phyloP scores from a whole-genome alignment of 2,113 vertebrate genomes.

The Psittacula cyanocephala region DNA sequence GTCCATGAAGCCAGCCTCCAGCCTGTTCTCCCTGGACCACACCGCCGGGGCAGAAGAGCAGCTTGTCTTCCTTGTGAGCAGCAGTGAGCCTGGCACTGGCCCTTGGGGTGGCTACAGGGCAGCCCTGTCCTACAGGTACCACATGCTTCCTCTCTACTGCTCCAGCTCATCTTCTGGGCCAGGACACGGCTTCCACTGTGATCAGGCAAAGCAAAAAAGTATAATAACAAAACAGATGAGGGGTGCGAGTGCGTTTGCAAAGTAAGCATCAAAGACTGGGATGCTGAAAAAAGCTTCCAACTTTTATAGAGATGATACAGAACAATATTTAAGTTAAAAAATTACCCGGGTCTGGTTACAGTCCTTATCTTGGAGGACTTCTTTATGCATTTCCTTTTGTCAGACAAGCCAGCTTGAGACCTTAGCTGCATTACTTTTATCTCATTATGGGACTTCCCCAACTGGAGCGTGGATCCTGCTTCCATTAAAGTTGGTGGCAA shows the following conservation, averaged over 20 bases:
- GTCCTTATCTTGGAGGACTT: not conserved
- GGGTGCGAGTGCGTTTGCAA: accelerated
- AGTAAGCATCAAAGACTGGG: not conserved
- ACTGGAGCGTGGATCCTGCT: not conserved
- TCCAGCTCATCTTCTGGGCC: not conserved
- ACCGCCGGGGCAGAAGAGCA: not conserved
- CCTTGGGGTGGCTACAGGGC: not conserved
- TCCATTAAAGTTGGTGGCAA: not conserved
- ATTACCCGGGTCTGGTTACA: not conserved
- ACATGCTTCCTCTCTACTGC: accelerated
- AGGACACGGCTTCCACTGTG: accelerated
- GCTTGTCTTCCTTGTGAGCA: not conserved
- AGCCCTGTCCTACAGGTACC: not conserved
- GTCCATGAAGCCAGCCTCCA: not conserved
- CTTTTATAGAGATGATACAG: not conserved
- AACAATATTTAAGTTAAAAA: not conserved
- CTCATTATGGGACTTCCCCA: not conserved
- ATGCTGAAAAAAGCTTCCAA: not conserved
- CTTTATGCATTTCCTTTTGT: not conserved
- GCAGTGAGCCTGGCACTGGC: not conserved
- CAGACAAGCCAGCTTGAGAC: not conserved
- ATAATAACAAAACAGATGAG: not conserved
- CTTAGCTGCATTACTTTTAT: not conserved
- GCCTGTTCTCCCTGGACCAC: not conserved
- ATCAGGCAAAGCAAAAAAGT: not conserved